Evolutionary conservation across 2,797 vertebrate genomes (phyloP).

Genomic region (Thunnus albacares): DNA sequence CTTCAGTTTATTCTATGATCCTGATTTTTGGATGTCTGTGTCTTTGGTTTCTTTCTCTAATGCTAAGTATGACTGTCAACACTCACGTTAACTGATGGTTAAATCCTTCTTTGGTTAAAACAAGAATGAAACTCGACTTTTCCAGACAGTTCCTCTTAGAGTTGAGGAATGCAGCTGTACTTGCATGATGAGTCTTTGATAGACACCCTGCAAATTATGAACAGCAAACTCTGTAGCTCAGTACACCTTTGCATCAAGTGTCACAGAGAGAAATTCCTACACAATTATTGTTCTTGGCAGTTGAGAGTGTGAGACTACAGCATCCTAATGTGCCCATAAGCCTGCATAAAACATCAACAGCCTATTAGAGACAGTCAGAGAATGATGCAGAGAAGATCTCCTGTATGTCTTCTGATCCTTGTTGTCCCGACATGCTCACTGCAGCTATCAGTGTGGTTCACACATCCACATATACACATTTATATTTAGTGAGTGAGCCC

Average conservation of each 20-base stretch:
- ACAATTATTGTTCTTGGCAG: neutral
- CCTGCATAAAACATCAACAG: neutral
- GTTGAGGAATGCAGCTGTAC: neutral
- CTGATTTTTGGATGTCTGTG: too few species aligned
- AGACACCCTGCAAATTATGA: neutral
- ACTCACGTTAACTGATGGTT: neutral
- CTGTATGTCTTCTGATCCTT: conserved; percentile 2
- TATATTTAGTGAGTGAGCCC: conserved; percentile 51
- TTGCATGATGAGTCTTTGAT: neutral
- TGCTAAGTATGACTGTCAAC: neutral
- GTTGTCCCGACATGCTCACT: neutral
- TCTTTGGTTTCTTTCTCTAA: too few species aligned
- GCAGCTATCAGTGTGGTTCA: conserved; percentile 20
- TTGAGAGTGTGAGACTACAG: neutral
- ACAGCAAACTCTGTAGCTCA: neutral
- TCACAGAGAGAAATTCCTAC: conserved; percentile 1
- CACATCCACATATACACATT: conserved; percentile 34
- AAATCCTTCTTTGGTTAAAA: neutral
- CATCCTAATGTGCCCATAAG: neutral
- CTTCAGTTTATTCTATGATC: too few species aligned
- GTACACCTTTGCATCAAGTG: neutral
- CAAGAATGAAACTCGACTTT: neutral
- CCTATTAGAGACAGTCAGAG: conserved; percentile 1
- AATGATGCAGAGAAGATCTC: conserved; percentile 3
- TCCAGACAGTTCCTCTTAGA: neutral